Evolutionary conservation across 2,888 invertebrate genomes (phyloP).

Genomic region (Allacma fusca): DNA sequence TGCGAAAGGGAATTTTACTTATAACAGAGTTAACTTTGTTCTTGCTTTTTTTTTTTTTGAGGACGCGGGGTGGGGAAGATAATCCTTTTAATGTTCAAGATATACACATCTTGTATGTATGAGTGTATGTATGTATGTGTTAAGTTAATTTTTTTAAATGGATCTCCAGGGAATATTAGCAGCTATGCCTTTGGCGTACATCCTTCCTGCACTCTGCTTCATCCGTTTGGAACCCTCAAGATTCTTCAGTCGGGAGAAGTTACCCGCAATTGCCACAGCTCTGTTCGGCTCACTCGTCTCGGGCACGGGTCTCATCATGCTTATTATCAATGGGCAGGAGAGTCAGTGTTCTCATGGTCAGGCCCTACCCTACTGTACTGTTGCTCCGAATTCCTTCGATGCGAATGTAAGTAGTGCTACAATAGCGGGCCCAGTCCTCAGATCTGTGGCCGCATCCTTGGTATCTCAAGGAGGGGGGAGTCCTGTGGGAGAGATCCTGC

Average conservation of each 20-base stretch:
- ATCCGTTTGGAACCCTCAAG: slow-evolving; percentile 78
- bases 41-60: slow-evolving; percentile 9
- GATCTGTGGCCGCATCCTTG: background rate
- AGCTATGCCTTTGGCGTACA: slow-evolving; percentile 82
- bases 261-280: slow-evolving; percentile 75
- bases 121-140: no score
- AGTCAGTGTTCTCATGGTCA: slow-evolving; percentile 73
- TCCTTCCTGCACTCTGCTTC: slow-evolving; percentile 81
- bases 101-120: no score
- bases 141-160: no score
- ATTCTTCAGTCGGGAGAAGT: slow-evolving; percentile 72
- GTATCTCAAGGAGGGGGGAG: background rate
- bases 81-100: no score
- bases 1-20: no score
- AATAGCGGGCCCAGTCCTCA: background rate
- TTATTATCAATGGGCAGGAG: slow-evolving; percentile 65
- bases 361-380: slow-evolving; percentile 54
- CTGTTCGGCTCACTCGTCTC: slow-evolving; percentile 74
- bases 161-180: slow-evolving; percentile 77
- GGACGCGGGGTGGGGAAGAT: no score
- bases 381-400: background rate
- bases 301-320: slow-evolving; percentile 70
- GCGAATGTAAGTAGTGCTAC: background rate
- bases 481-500: background rate
- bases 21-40: no score